Conservation (phyloP, 1,140 invertebrate genomes). For the Solenopsis invicta region DNA sequence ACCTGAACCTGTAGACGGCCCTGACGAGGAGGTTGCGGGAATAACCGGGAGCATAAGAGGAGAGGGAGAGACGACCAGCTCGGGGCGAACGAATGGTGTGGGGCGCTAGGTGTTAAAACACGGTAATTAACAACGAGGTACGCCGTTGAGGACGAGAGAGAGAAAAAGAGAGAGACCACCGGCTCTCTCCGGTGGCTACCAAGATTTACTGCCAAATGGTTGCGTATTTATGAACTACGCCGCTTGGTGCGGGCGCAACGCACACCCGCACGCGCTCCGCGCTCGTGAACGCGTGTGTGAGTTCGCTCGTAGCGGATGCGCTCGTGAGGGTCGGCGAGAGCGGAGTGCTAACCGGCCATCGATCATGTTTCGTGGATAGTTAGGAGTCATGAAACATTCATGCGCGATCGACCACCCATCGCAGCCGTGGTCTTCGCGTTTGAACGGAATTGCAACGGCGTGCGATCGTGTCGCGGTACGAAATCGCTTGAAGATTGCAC, state of each 20-base stretch:
- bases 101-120: conserved; percentile 86
- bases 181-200: conserved; percentile 81
- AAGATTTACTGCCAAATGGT: conserved; percentile 85
- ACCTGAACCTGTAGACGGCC: conserved; percentile 52
- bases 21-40: conserved; percentile 42
- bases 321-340: conserved; percentile 75
- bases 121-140: conserved; percentile 86
- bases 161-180: conserved; percentile 77
- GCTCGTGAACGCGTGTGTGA: conserved; percentile 46
- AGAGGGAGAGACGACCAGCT: conserved; percentile 54
- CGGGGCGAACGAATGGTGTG: conserved; percentile 71
- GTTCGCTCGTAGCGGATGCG: conserved; percentile 42
- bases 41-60: conserved; percentile 42
- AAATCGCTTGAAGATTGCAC: background rate
- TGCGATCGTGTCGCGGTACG: conserved; percentile 22
- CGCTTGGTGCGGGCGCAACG: conserved; percentile 68
- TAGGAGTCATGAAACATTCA: conserved; percentile 85
- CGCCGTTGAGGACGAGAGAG: conserved; percentile 72
- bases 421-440: conserved; percentile 70
- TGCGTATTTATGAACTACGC: conserved; percentile 86
- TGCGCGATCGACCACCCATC: conserved; percentile 82
- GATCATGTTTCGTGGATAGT: conserved; percentile 85
- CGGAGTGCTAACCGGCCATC: conserved; percentile 84
- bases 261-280: conserved; percentile 72
- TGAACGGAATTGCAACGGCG: conserved; percentile 34